Percentiles rank a stretch among this genome's conserved stretches.
Evolutionary conservation across 2,113 vertebrate genomes (phyloP).

Genomic region (Oxyura jamaicensis): DNA sequence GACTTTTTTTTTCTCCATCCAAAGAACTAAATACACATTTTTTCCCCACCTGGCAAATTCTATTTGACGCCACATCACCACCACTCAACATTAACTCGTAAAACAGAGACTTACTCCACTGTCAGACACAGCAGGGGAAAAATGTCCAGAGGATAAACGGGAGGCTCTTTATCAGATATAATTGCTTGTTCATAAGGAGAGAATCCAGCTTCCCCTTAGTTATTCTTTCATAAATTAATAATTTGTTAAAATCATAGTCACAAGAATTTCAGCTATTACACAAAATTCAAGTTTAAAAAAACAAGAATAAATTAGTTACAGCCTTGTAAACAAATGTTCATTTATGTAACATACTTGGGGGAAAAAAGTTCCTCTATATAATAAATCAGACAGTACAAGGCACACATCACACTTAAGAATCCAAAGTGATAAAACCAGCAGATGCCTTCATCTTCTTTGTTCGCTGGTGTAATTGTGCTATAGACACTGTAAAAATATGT

Average conservation of each 20-base stretch:
- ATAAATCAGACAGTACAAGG: slow-evolving; percentile 93
- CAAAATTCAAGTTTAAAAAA: slow-evolving; percentile 83
- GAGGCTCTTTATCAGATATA: slow-evolving; percentile 64
- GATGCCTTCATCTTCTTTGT: slow-evolving; percentile 37
- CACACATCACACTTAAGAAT: slow-evolving; percentile 81
- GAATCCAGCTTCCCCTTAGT: slow-evolving; percentile 83
- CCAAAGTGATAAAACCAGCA: slow-evolving; percentile 65
- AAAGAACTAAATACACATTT: slow-evolving; percentile 53
- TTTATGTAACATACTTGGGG: slow-evolving; percentile 79
- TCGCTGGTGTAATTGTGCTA: slow-evolving; percentile 55
- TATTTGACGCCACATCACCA: slow-evolving; percentile 66
- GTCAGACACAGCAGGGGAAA: slow-evolving; percentile 55
- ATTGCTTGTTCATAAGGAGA: slow-evolving; percentile 76
- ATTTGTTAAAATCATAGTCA: slow-evolving; percentile 80
- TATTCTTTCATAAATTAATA: slow-evolving; percentile 83
- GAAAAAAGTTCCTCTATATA: slow-evolving; percentile 77
- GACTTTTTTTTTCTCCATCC: slow-evolving; percentile 39
- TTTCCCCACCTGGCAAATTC: slow-evolving; percentile 62
- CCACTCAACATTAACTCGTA: slow-evolving; percentile 58
- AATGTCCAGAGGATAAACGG: slow-evolving; percentile 25
- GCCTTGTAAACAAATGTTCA: slow-evolving; percentile 87
- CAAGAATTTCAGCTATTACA: slow-evolving; percentile 78
- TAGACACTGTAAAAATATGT: slow-evolving; percentile 60
- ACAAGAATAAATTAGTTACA: slow-evolving; percentile 87
- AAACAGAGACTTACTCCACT: slow-evolving; percentile 67